Evolutionary conservation across 2,888 invertebrate species (phyloP).

Genomic region (Nomada hirtipes): DNA sequence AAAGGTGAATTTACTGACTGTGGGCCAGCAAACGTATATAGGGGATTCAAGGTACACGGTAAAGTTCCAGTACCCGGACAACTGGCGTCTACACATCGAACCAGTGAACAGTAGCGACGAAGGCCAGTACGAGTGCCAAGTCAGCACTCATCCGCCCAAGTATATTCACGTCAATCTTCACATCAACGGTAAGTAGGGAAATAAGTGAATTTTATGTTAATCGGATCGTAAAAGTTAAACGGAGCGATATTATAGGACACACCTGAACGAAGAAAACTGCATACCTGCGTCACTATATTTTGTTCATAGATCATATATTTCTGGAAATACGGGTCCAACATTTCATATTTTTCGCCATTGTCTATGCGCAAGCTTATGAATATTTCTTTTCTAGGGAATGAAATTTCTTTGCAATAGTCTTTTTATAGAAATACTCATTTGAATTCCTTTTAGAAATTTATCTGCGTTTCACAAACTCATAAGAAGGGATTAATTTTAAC

Average conservation of each 20-base stretch:
- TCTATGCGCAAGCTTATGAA: too few relatives aligned
- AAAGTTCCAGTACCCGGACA: conserved; percentile 86
- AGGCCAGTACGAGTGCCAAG: conserved; percentile 85
- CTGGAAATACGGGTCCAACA: too few relatives aligned
- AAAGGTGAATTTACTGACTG: conserved; percentile 88
- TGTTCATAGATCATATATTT: too few relatives aligned
- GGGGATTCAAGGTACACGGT: conserved; percentile 86
- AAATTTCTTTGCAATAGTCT: too few relatives aligned
- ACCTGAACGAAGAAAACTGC: background rate
- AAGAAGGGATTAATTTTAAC: too few relatives aligned
- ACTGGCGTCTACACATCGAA: conserved; percentile 86
- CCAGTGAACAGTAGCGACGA: conserved; percentile 85
- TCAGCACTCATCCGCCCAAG: conserved; percentile 86
- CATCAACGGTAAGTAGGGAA: conserved; percentile 83
- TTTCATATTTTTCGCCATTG: too few relatives aligned
- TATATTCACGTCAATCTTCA: conserved; percentile 85
- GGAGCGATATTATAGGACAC: background rate
- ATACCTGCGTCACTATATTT: too few relatives aligned
- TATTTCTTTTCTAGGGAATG: too few relatives aligned
- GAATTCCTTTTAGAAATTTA: too few relatives aligned
- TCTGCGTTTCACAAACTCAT: too few relatives aligned
- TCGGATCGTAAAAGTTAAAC: conserved; percentile 20
- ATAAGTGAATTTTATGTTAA: too few relatives aligned
- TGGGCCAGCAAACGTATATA: conserved; percentile 89
- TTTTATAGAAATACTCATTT: too few relatives aligned